phyloP scores from a whole-genome alignment of 2,113 vertebrate species.

The Vidua macroura region DNA sequence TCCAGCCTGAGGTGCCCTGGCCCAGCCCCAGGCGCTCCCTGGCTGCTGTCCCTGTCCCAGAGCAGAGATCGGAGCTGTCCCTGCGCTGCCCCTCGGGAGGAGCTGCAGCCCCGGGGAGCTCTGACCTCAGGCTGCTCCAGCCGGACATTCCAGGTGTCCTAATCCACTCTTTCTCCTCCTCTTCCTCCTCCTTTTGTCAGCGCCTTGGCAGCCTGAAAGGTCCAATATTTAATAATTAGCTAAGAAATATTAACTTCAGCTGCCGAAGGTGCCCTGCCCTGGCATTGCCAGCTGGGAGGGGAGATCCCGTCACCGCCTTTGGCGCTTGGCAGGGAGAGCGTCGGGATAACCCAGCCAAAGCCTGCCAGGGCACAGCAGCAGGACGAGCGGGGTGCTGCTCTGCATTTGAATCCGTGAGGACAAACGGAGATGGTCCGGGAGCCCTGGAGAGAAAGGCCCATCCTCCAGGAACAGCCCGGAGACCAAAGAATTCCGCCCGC shows the following conservation, averaged over 20 bases:
- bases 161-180: background rate
- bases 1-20: background rate
- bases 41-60: background rate
- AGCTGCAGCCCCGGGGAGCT: background rate
- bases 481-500: background rate
- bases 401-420: background rate
- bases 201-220: accelerated
- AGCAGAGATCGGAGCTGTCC: background rate
- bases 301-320: background rate
- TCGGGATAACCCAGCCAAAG: accelerated
- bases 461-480: background rate
- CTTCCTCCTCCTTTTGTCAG: background rate
- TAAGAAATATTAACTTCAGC: accelerated
- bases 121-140: background rate
- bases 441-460: background rate
- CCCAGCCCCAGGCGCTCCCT: background rate
- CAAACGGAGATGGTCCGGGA: background rate
- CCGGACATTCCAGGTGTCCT: background rate
- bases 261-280: background rate
- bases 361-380: background rate
- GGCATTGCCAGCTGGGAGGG: background rate
- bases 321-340: accelerated
- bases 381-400: background rate
- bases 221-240: background rate
- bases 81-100: background rate